phyloP scores from a whole-genome alignment of 2,888 invertebrate species.

The Diogma glabrata region DNA sequence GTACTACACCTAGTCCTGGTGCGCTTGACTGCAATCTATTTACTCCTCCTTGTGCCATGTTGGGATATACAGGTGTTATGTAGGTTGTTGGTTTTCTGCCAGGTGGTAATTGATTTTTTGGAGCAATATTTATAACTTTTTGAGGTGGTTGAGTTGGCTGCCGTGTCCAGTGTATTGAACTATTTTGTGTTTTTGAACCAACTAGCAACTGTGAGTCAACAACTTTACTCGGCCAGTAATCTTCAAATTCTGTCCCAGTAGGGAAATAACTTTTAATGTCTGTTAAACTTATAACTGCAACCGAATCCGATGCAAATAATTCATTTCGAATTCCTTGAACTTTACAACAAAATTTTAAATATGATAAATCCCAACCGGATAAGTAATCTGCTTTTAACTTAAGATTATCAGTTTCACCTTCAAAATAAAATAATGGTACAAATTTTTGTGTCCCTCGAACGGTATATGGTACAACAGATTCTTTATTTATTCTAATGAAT shows the following conservation, averaged over 20 bases:
- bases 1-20: slow-evolving; percentile 12
- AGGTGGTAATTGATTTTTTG: slow-evolving; percentile 23
- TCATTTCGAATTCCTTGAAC: slow-evolving; percentile 87
- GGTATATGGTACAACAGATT: slow-evolving; percentile 87
- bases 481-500: slow-evolving; percentile 83
- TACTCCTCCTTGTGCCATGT: slow-evolving; percentile 14
- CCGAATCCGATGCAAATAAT: slow-evolving; percentile 80
- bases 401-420: slow-evolving; percentile 81
- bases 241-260: slow-evolving; percentile 79
- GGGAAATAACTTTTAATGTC: slow-evolving; percentile 88
- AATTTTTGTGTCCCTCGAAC: slow-evolving; percentile 71
- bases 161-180: slow-evolving; percentile 65
- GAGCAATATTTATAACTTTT: slow-evolving; percentile 24
- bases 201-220: slow-evolving; percentile 70
- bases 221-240: slow-evolving; percentile 87
- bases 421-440: slow-evolving; percentile 81
- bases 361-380: slow-evolving; percentile 85
- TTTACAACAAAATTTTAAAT: slow-evolving; percentile 88
- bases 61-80: slow-evolving; percentile 11
- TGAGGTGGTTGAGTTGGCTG: slow-evolving; percentile 62
- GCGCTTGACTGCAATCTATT: slow-evolving; percentile 23
- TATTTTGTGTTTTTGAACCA: slow-evolving; percentile 47
- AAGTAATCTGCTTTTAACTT: slow-evolving; percentile 77
- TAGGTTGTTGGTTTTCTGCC: slow-evolving; percentile 21
- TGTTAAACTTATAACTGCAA: slow-evolving; percentile 78